Conservation (phyloP, 64 coral and sea anemone species). For the Actinia equina region DNA sequence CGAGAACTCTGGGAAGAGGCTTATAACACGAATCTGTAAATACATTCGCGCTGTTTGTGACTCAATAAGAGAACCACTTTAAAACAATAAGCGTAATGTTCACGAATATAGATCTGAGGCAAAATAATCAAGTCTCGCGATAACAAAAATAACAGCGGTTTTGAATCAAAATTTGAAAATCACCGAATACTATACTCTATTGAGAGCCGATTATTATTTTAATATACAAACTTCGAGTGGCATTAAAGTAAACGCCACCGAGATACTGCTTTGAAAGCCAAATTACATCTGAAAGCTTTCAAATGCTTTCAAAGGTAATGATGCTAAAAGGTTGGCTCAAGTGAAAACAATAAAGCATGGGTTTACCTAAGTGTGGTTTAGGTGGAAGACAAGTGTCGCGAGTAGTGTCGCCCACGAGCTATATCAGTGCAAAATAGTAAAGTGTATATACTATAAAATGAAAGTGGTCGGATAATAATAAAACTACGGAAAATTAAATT, state of each 20-base stretch:
- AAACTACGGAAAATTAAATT: no score
- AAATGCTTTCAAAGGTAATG: background rate
- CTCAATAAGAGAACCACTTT: no score
- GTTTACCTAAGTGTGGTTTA: background rate
- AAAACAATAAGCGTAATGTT: no score
- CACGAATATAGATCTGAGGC: no score
- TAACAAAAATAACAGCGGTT: no score
- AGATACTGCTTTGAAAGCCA: background rate
- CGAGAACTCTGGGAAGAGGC: no score
- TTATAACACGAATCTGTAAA: no score
- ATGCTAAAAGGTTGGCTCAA: background rate
- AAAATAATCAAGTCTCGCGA: background rate
- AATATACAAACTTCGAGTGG: background rate
- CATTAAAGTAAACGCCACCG: background rate
- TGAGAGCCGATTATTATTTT: background rate
- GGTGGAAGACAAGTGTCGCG: background rate
- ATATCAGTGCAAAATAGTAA: background rate
- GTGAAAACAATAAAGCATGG: background rate
- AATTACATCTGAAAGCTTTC: background rate
- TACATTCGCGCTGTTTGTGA: no score
- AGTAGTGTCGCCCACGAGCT: no score
- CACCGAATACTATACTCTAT: background rate
- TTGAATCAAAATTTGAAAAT: no score
- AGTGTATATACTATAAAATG: no score
- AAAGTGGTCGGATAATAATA: no score